Evolutionary conservation across 2,888 invertebrate genomes (phyloP).

Genomic region (Epirrhoe tristata): DNA sequence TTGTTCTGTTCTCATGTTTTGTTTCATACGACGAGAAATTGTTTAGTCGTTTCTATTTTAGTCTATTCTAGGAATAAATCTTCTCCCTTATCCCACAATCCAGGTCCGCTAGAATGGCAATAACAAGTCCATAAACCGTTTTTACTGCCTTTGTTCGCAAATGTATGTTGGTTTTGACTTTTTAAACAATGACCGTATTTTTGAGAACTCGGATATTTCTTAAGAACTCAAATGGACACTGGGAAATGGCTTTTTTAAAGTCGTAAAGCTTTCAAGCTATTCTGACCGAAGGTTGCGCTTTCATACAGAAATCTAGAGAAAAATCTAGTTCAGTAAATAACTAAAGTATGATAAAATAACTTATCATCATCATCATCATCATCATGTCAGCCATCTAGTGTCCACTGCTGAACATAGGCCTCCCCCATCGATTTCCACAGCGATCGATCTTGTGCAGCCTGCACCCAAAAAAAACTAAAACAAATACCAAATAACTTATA

Average conservation of each 20-base stretch:
- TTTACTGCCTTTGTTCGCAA: constrained; percentile 85
- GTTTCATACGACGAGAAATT: too few relatives aligned
- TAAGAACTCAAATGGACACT: constrained; percentile 62
- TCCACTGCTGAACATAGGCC: too few relatives aligned
- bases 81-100: constrained; percentile 52
- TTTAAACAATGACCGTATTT: constrained; percentile 85
- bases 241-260: constrained; percentile 56
- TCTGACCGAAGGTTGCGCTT: constrained; percentile 19
- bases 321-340: background rate
- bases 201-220: constrained; percentile 72
- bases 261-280: constrained; percentile 37
- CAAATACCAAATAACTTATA: too few relatives aligned
- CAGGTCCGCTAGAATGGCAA: constrained; percentile 79
- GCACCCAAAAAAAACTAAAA: too few relatives aligned
- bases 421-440: too few relatives aligned
- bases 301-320: background rate
- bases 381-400: too few relatives aligned
- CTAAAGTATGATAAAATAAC: too few relatives aligned
- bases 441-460: too few relatives aligned
- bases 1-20: too few relatives aligned
- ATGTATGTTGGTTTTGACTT: constrained; percentile 84
- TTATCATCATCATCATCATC: too few relatives aligned
- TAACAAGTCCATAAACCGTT: constrained; percentile 85
- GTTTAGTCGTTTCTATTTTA: too few relatives aligned
- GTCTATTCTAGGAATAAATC: background rate